These are phyloP conservation scores for Dermatemys mawii DNA, from an alignment of 2,113 vertebrate species.

Conservation along the genomic window DNA sequence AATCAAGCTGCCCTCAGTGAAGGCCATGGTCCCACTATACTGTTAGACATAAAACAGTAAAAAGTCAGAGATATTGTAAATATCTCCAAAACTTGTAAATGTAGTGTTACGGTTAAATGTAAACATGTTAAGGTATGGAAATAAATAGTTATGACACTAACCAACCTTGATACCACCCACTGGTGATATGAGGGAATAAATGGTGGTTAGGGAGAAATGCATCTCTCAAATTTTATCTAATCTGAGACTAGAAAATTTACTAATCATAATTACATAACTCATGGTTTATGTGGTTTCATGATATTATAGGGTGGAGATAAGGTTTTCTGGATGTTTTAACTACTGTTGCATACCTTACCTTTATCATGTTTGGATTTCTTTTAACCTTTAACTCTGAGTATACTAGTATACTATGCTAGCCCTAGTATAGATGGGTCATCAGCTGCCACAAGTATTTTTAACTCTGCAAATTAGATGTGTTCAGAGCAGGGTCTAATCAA, in stretches of 20 bases:
- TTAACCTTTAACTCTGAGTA: neutral
- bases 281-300: neutral
- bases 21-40: neutral
- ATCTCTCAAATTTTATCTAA: neutral
- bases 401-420: accelerated
- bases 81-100: neutral
- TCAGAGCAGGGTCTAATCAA: neutral
- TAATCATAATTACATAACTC: neutral
- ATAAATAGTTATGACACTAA: neutral
- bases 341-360: neutral
- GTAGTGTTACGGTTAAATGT: neutral
- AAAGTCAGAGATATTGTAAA: neutral
- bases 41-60: neutral
- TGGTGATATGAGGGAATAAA: neutral
- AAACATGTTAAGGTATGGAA: neutral
- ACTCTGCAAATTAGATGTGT: accelerated
- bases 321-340: neutral
- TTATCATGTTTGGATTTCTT: too few species aligned
- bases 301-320: neutral
- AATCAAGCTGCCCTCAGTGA: neutral
- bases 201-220: neutral
- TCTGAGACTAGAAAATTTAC: neutral
- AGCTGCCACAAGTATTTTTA: neutral
- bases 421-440: neutral
- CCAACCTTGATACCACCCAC: neutral